Evolutionary conservation across 64 coral and sea anemone species (phyloP).

Genomic region (Pachyseris speciosa): DNA sequence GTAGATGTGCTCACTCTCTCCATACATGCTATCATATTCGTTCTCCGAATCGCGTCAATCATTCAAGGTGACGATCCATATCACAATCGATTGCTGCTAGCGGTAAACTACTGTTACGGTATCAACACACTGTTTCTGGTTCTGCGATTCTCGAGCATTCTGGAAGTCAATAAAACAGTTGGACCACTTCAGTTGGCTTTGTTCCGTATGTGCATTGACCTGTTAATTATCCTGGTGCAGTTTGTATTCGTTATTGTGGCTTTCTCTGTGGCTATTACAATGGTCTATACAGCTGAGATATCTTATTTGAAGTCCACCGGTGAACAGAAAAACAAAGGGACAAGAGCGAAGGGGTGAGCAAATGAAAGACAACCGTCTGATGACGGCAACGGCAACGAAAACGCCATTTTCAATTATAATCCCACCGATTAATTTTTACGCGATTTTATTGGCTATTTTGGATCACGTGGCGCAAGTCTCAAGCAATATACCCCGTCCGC

Average conservation of each 20-base stretch:
- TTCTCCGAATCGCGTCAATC: conserved; percentile 3
- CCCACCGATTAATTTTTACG: too few species aligned
- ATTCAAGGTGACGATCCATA: not conserved
- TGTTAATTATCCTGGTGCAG: conserved; percentile 46
- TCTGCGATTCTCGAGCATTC: conserved; percentile 34
- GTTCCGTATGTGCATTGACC: conserved; percentile 39
- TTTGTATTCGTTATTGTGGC: conserved; percentile 55
- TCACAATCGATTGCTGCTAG: not conserved
- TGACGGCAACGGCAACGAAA: too few species aligned
- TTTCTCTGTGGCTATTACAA: conserved; percentile 61
- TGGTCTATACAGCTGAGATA: conserved; percentile 30
- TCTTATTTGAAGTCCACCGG: not conserved
- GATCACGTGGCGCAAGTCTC: too few species aligned
- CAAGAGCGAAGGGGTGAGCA: not conserved
- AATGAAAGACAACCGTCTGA: too few species aligned
- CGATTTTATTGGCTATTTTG: too few species aligned
- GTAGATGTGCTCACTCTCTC: not conserved
- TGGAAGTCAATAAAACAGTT: conserved; percentile 32
- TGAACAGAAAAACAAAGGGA: not conserved
- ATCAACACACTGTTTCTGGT: conserved; percentile 29
- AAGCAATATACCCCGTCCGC: too few species aligned
- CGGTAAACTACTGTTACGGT: not conserved
- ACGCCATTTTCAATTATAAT: too few species aligned
- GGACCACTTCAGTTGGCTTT: conserved; percentile 56
- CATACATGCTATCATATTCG: not conserved